Percentiles rank a stretch among this genome's conserved stretches.
Conservation (phyloP, 2,888 invertebrate species). For the Orthonychiurus folsomi region DNA sequence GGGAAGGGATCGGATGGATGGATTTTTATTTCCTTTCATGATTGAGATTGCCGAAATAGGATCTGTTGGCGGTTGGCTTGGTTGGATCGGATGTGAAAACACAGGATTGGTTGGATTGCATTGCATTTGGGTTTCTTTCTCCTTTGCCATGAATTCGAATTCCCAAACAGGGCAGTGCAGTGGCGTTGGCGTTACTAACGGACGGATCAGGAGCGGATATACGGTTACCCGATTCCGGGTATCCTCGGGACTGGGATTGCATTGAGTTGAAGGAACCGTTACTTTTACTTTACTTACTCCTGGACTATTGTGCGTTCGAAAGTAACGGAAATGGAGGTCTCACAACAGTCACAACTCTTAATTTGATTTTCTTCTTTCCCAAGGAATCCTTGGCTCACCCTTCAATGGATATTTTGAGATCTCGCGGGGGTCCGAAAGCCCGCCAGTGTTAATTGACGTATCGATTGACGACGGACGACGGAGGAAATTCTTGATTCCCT, state of each 20-base stretch:
- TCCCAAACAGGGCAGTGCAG: no score
- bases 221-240: no score
- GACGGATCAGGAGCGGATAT: no score
- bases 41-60: not conserved
- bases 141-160: no score
- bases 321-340: not conserved
- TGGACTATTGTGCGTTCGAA: not conserved
- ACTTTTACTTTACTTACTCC: not conserved
- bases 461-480: constrained; percentile 7
- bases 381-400: not conserved
- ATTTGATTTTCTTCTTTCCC: constrained; percentile 5
- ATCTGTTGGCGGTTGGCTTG: no score
- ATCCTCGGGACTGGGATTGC: no score
- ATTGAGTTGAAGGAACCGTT: no score
- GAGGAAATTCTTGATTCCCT: constrained; percentile 9
- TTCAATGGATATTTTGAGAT: not conserved
- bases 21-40: not conserved
- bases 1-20: not conserved
- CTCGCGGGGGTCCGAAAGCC: not conserved
- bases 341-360: not conserved
- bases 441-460: constrained; percentile 11
- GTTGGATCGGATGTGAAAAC: no score
- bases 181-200: no score
- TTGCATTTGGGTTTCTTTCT: no score
- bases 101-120: no score